These are phyloP conservation scores for Auanema sp. DNA, from an alignment of 2,888 invertebrate species.

Conservation along the genomic window DNA sequence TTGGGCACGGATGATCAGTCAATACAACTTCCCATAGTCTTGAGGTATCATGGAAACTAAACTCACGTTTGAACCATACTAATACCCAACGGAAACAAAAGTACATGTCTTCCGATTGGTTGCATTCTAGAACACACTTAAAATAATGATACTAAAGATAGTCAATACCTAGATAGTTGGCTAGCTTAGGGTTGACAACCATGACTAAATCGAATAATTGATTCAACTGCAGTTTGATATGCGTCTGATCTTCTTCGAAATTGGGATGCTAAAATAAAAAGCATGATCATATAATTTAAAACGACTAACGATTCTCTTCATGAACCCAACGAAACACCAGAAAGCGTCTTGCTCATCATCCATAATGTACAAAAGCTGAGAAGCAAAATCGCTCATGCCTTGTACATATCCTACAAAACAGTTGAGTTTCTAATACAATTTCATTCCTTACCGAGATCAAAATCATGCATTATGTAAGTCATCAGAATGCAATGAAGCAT, in stretches of 20 bases:
- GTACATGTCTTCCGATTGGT: conserved; percentile 93
- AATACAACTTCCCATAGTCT: conserved; percentile 77
- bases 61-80: conserved; percentile 92
- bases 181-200: conserved; percentile 82
- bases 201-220: conserved; percentile 81
- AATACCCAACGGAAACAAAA: conserved; percentile 98
- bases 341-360: conserved; percentile 93
- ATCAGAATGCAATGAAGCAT: conserved; percentile 87
- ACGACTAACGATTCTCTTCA: conserved; percentile 83
- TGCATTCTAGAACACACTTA: conserved; percentile 70
- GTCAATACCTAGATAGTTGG: conserved; percentile 75
- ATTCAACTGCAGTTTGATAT: conserved; percentile 88
- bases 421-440: neutral
- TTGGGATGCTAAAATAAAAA: conserved; percentile 75
- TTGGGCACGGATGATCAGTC: conserved; percentile 89
- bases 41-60: conserved; percentile 79
- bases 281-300: neutral
- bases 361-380: conserved; percentile 85
- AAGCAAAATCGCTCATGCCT: conserved; percentile 95
- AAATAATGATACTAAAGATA: no score
- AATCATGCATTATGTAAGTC: conserved; percentile 99
- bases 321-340: conserved; percentile 98
- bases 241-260: conserved; percentile 94
- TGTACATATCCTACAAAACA: conserved; percentile 76
- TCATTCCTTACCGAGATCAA: conserved; percentile 76